These are phyloP conservation scores for Aphelinus certus DNA, from an alignment of 1,140 invertebrate species.

Conservation along the genomic window DNA sequence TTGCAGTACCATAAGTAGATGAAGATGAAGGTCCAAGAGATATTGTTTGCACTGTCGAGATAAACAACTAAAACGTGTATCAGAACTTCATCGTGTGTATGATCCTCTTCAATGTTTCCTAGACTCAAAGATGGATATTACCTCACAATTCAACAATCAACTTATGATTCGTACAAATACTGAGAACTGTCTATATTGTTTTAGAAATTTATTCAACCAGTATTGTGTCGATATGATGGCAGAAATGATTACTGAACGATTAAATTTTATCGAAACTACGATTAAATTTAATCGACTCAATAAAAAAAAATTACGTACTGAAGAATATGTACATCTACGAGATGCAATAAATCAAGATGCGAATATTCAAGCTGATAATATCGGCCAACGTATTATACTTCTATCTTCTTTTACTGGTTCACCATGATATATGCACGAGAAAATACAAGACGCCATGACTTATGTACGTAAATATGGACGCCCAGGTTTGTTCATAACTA, in stretches of 20 bases:
- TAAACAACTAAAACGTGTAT: constrained; percentile 53
- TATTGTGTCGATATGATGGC: background rate
- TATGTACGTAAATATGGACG: constrained; percentile 63
- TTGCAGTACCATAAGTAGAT: constrained; percentile 33
- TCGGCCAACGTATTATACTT: constrained; percentile 58
- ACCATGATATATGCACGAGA: constrained; percentile 63
- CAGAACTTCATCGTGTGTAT: background rate
- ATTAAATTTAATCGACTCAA: constrained; percentile 46
- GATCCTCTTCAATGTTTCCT: constrained; percentile 1
- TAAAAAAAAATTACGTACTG: constrained; percentile 62
- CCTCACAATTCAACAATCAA: background rate
- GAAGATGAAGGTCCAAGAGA: constrained; percentile 38
- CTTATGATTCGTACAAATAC: background rate
- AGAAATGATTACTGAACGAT: background rate
- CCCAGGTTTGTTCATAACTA: constrained; percentile 59
- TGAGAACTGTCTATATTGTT: background rate
- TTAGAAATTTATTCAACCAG: background rate
- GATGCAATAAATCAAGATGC: constrained; percentile 34
- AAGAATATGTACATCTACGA: constrained; percentile 60
- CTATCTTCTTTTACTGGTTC: constrained; percentile 59
- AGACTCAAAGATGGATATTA: background rate
- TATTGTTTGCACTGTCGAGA: constrained; percentile 60
- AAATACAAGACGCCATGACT: constrained; percentile 58
- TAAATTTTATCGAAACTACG: constrained; percentile 47
- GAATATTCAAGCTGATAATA: constrained; percentile 38